phyloP scores from a whole-genome alignment of 2,888 invertebrate species.

The Epistrophella euchroma region DNA sequence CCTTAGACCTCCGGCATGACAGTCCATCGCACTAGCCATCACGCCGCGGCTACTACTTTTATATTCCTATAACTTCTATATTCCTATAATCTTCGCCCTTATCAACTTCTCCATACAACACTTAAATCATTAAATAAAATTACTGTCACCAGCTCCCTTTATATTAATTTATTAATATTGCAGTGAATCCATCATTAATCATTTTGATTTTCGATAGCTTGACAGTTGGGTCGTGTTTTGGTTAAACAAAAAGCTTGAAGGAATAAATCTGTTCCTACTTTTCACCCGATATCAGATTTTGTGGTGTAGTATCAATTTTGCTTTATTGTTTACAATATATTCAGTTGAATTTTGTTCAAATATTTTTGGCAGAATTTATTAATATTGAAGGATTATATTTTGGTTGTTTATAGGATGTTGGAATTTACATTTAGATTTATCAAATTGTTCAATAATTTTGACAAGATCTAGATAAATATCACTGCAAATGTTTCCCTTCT shows the following conservation, averaged over 20 bases:
- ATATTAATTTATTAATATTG: conserved; percentile 42
- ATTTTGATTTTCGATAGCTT: conserved; percentile 62
- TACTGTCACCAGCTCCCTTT: not conserved
- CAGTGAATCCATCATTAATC: conserved; percentile 57
- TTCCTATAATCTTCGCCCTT: too few relatives aligned
- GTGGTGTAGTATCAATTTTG: conserved; percentile 5
- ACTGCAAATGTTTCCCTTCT: too few relatives aligned
- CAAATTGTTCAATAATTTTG: not conserved
- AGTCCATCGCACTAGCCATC: too few relatives aligned
- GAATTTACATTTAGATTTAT: conserved; percentile 28
- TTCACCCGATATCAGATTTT: conserved; percentile 43
- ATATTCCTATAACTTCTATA: too few relatives aligned
- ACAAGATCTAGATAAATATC: too few relatives aligned
- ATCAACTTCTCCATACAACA: not conserved
- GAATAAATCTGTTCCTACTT: too few relatives aligned
- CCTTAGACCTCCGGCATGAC: too few relatives aligned
- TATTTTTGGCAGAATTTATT: conserved; percentile 30
- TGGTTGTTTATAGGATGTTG: conserved; percentile 7
- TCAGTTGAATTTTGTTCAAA: conserved; percentile 13
- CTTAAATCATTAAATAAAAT: not conserved
- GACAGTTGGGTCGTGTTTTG: conserved; percentile 63
- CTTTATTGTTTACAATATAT: not conserved
- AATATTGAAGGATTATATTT: conserved; percentile 17
- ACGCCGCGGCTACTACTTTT: too few relatives aligned
- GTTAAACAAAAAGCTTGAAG: conserved; percentile 10